These are phyloP conservation scores for Sclerurus mexicanus DNA, from an alignment of 2,113 vertebrate species.

Conservation along the genomic window DNA sequence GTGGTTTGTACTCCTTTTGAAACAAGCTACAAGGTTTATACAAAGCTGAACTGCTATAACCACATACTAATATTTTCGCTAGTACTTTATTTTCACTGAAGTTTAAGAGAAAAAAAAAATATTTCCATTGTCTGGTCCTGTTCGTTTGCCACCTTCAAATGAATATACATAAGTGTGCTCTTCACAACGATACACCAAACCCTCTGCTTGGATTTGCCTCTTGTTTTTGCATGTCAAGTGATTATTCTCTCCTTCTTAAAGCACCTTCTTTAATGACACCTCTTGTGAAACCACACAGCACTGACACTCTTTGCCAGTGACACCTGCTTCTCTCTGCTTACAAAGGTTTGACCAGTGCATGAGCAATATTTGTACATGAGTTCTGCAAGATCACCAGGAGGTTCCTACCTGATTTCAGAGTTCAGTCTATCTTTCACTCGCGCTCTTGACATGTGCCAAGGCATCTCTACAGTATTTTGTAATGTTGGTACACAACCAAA, in stretches of 20 bases:
- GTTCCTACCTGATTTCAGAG: not conserved
- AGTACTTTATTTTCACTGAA: constrained; percentile 35
- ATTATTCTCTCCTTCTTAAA: constrained; percentile 1
- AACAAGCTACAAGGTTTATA: not conserved
- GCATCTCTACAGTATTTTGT: not conserved
- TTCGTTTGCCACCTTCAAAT: not conserved
- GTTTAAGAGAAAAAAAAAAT: constrained; percentile 23
- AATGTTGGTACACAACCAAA: not conserved
- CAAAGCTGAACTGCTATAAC: constrained; percentile 11
- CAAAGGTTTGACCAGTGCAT: rapidly evolving
- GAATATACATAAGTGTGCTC: not conserved
- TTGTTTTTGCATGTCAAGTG: not conserved
- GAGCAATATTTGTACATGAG: not conserved
- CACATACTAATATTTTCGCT: constrained; percentile 27
- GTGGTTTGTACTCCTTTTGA: constrained; percentile 2
- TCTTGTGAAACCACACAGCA: constrained; percentile 22
- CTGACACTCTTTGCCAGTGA: not conserved
- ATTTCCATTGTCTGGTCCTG: not conserved
- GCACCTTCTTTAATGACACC: constrained; percentile 10
- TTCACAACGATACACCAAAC: not conserved
- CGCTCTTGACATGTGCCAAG: rapidly evolving
- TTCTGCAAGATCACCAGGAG: not conserved
- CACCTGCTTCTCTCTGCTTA: not conserved
- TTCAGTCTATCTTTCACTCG: not conserved
- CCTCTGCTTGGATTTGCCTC: not conserved